Conservation (phyloP, 2,113 vertebrate genomes). For the Passer montanus region DNA sequence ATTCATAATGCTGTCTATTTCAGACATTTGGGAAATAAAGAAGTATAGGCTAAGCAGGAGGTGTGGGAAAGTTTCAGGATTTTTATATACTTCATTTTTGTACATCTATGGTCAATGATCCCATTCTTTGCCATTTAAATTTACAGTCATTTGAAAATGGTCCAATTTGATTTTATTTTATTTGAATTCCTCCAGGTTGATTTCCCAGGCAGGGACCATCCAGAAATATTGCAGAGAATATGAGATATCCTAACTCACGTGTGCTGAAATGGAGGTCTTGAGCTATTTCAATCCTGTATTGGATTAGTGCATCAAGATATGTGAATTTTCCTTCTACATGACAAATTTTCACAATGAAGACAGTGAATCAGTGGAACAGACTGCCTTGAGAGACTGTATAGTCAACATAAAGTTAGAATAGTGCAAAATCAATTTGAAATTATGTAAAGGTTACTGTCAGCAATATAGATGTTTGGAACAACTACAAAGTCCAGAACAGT, state of each 20-base stretch:
- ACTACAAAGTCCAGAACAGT: background rate
- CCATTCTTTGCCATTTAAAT: background rate
- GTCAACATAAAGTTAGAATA: background rate
- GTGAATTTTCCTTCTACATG: background rate
- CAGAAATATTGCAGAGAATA: background rate
- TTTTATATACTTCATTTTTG: background rate
- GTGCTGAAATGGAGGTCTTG: background rate
- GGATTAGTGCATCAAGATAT: background rate
- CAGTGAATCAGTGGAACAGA: background rate
- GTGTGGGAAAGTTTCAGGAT: background rate
- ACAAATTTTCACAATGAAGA: background rate
- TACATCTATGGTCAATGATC: background rate
- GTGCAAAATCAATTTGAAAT: background rate
- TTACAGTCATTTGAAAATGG: background rate
- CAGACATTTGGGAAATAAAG: background rate
- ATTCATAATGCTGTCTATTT: background rate
- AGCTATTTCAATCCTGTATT: background rate
- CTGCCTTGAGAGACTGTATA: background rate
- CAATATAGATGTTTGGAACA: background rate
- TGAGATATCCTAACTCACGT: background rate
- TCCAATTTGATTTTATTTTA: background rate
- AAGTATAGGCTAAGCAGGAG: background rate
- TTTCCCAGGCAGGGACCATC: background rate
- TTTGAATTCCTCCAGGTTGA: background rate
- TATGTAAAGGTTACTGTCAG: background rate